These are phyloP conservation scores for Elephas maximus DNA, from an alignment of 2,113 vertebrate species.

Conservation along the genomic window DNA sequence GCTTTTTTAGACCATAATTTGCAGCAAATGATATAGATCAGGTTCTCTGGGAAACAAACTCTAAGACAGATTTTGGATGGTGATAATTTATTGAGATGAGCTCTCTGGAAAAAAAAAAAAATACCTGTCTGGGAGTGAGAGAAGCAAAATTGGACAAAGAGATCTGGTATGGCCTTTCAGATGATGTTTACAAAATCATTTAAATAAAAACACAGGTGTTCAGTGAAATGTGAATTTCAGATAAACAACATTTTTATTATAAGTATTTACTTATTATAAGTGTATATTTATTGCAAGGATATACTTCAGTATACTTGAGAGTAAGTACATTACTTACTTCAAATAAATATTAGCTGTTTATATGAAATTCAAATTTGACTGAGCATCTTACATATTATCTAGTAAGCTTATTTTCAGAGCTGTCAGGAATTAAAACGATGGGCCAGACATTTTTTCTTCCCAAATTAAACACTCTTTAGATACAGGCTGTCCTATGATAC, in stretches of 20 bases:
- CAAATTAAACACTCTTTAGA: not conserved
- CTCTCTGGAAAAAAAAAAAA: not conserved
- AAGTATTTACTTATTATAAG: not conserved
- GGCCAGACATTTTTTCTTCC: not conserved
- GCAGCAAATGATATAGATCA: not conserved
- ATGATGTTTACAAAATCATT: not conserved
- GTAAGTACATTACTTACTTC: not conserved
- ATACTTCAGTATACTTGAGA: not conserved
- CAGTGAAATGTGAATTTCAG: not conserved
- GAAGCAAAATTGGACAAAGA: not conserved
- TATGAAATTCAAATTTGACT: not conserved
- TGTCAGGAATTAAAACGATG: not conserved
- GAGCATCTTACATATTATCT: not conserved
- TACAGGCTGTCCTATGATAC: not conserved
- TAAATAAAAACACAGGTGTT: not conserved
- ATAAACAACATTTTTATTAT: not conserved
- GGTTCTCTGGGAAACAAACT: not conserved
- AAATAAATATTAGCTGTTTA: not conserved
- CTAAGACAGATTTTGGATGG: not conserved
- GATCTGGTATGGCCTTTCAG: not conserved
- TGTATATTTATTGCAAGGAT: not conserved
- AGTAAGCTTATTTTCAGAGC: not conserved
- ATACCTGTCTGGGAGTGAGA: not conserved
- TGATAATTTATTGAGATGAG: not conserved
- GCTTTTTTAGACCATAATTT: slow-evolving; percentile 7